Evolutionary conservation across 2,888 invertebrate genomes (phyloP).

Genomic region (Xestia c-nigrum): DNA sequence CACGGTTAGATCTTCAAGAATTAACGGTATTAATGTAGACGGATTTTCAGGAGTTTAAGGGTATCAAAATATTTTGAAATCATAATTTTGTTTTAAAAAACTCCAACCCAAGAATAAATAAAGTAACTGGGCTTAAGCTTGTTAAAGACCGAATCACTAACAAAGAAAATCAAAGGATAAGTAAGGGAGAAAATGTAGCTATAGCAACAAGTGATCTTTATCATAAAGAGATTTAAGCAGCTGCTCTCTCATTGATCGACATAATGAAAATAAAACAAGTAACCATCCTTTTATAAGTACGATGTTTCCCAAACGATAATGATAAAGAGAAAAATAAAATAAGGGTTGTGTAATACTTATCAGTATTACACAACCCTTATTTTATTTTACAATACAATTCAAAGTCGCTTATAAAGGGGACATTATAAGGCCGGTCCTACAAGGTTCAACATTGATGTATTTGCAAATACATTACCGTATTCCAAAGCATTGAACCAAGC

Average conservation of each 20-base stretch:
- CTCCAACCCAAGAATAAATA: too few relatives aligned
- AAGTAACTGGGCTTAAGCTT: not conserved
- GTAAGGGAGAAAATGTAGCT: not conserved
- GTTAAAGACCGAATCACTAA: conserved; percentile 5
- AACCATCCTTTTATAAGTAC: conserved; percentile 11
- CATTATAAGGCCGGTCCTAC: conserved; percentile 1
- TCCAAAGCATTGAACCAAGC: conserved; percentile 34
- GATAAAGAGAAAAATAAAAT: conserved; percentile 18
- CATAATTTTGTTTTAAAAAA: not conserved
- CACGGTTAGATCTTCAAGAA: not conserved
- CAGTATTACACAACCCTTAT: conserved; percentile 14
- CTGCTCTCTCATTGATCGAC: conserved; percentile 21
- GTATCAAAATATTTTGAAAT: not conserved
- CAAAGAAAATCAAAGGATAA: conserved; percentile 2
- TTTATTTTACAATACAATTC: conserved; percentile 34
- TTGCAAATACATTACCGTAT: conserved; percentile 28
- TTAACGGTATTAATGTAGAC: not conserved
- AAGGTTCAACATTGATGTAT: conserved; percentile 15
- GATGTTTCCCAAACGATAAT: conserved; percentile 31
- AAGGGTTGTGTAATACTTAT: too few relatives aligned
- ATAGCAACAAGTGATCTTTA: conserved; percentile 38
- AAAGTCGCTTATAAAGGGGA: conserved; percentile 18
- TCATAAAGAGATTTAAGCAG: conserved; percentile 21
- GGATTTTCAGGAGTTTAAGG: not conserved
- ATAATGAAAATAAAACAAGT: conserved; percentile 43